Evolutionary conservation across 1,140 invertebrate species (phyloP).

Genomic region (Agrypnia vestita): DNA sequence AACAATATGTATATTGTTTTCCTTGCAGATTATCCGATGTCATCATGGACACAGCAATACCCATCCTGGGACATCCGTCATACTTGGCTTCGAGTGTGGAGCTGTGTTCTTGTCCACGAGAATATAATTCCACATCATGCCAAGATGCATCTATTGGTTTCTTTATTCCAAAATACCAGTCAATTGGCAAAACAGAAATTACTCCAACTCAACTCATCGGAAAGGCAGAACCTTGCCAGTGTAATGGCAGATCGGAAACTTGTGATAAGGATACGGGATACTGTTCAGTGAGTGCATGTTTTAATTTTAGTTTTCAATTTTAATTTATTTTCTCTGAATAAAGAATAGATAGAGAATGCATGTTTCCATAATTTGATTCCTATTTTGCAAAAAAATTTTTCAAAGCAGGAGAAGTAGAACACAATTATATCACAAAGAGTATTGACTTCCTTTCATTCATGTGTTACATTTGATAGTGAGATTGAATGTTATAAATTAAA

Average conservation of each 20-base stretch:
- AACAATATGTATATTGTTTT: background rate
- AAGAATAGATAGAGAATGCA: too few species aligned
- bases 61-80: constrained; percentile 75
- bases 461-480: too few species aligned
- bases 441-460: too few species aligned
- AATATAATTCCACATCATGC: constrained; percentile 88
- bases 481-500: too few species aligned
- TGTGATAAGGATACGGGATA: constrained; percentile 91
- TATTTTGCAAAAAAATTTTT: too few species aligned
- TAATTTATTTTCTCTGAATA: too few species aligned
- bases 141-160: constrained; percentile 91
- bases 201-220: constrained; percentile 86
- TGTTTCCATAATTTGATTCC: too few species aligned
- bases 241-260: constrained; percentile 83
- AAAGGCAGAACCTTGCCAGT: constrained; percentile 86
- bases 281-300: constrained; percentile 80
- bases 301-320: too few species aligned
- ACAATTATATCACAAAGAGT: too few species aligned
- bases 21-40: constrained; percentile 81
- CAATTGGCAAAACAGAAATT: constrained; percentile 68
- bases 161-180: constrained; percentile 70
- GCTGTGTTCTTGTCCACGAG: constrained; percentile 86
- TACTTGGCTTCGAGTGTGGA: constrained; percentile 88
- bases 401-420: too few species aligned
- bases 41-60: constrained; percentile 87